These are phyloP conservation scores for Apotomis capreana DNA, from an alignment of 2,888 invertebrate species.

Conservation along the genomic window DNA sequence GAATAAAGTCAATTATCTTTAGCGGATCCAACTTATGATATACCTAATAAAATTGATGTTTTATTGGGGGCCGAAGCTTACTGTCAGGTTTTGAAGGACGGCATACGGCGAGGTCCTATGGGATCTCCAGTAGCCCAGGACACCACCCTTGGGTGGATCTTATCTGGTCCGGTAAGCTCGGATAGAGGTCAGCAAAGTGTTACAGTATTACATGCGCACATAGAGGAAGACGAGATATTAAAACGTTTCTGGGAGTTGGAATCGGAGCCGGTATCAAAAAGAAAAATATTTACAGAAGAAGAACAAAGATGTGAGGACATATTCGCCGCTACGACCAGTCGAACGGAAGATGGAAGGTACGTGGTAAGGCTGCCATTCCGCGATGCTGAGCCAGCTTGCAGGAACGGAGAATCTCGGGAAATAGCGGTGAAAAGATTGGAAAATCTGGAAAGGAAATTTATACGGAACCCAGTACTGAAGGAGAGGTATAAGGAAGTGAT, in stretches of 20 bases:
- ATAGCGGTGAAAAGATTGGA: no score
- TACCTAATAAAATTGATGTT: conserved; percentile 8
- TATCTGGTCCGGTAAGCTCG: conserved; percentile 40
- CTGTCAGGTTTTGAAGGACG: conserved; percentile 41
- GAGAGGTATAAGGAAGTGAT: no score
- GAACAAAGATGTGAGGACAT: not conserved
- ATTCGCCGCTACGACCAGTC: not conserved
- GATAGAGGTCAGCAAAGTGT: not conserved
- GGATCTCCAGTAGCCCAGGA: conserved; percentile 42
- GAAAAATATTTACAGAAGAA: not conserved
- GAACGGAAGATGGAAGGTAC: not conserved
- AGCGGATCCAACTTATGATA: conserved; percentile 35
- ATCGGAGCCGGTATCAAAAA: not conserved
- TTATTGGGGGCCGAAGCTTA: conserved; percentile 39
- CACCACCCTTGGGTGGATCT: conserved; percentile 45
- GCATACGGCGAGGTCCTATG: conserved; percentile 37
- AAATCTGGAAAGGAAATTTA: no score
- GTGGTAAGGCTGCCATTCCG: not conserved
- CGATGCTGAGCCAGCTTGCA: no score
- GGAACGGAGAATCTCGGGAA: no score
- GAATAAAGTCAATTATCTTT: not conserved
- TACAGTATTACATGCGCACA: not conserved
- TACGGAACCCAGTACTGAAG: no score
- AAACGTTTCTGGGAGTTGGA: conserved; percentile 10
- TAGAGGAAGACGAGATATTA: not conserved